A percentile compares a stretch with the other conserved stretches of the same genome.
These are phyloP conservation scores for Bombus pyrosoma DNA, from an alignment of 1,140 invertebrate species.

Conservation along the genomic window DNA sequence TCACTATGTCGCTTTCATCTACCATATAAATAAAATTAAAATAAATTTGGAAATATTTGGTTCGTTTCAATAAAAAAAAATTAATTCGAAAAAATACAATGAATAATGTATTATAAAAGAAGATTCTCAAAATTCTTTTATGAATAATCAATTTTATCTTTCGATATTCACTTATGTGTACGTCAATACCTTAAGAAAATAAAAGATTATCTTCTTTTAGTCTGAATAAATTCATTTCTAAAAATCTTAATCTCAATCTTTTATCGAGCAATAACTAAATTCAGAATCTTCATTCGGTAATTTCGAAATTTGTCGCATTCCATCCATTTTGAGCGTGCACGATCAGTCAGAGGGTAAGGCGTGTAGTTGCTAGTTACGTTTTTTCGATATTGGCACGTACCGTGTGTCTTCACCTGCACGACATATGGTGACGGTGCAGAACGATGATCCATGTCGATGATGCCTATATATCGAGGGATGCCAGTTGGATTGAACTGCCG, in stretches of 20 bases:
- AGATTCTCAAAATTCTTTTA: not conserved
- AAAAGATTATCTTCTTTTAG: not conserved
- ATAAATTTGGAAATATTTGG: no score
- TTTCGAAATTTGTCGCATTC: not conserved
- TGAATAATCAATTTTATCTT: not conserved
- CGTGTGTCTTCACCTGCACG: slow-evolving; percentile 71
- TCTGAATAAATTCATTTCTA: not conserved
- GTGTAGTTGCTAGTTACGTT: slow-evolving; percentile 9
- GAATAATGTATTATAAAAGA: not conserved
- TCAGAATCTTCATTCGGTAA: not conserved
- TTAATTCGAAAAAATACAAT: no score
- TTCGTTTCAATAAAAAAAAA: no score
- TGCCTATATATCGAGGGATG: slow-evolving; percentile 63
- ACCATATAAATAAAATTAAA: no score
- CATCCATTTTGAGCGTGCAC: not conserved
- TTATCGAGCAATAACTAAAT: not conserved
- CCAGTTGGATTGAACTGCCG: slow-evolving; percentile 62
- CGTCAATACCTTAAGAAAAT: not conserved
- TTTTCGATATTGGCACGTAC: slow-evolving; percentile 44
- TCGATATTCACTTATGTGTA: not conserved
- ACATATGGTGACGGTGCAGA: slow-evolving; percentile 69
- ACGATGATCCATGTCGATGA: slow-evolving; percentile 71
- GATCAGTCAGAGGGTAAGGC: not conserved
- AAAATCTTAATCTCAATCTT: not conserved
- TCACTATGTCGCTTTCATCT: no score